phyloP scores from a whole-genome alignment of 2,113 vertebrate genomes.

The Oreochromis spilurus region DNA sequence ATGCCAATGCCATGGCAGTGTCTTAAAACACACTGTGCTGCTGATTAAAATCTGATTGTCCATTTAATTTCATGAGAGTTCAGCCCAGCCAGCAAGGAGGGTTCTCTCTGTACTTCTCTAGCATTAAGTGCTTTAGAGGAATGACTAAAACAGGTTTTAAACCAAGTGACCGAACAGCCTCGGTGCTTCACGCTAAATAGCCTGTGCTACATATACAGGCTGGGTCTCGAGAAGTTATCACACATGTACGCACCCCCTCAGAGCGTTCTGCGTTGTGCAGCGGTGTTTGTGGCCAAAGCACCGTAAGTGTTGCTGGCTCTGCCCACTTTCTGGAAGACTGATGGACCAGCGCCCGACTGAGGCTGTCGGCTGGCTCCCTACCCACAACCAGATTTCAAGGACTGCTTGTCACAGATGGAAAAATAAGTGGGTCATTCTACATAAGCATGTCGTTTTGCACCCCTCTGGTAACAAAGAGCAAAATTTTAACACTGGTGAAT shows the following conservation, averaged over 20 bases:
- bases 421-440: conserved; percentile 64
- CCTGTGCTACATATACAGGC: not conserved
- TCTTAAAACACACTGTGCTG: conserved; percentile 63
- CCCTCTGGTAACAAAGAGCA: not conserved
- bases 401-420: conserved; percentile 70
- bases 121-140: not conserved
- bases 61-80: conserved; percentile 55
- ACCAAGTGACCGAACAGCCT: not conserved
- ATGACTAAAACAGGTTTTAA: not conserved
- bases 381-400: conserved; percentile 64
- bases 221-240: not conserved
- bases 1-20: conserved; percentile 59
- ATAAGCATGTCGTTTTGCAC: conserved; percentile 36
- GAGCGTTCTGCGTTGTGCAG: not conserved
- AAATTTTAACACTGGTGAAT: not conserved
- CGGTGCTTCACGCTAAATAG: not conserved
- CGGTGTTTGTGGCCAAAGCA: conserved; percentile 51
- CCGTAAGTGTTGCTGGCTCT: conserved; percentile 58
- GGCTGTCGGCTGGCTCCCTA: conserved; percentile 53
- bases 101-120: not conserved
- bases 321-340: conserved; percentile 67
- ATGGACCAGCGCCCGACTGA: conserved; percentile 59
- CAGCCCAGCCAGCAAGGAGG: conserved; percentile 4
- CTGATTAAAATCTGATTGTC: conserved; percentile 68
- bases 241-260: not conserved